These are phyloP conservation scores for Myathropa florea DNA, from an alignment of 2,888 invertebrate species.

Conservation along the genomic window DNA sequence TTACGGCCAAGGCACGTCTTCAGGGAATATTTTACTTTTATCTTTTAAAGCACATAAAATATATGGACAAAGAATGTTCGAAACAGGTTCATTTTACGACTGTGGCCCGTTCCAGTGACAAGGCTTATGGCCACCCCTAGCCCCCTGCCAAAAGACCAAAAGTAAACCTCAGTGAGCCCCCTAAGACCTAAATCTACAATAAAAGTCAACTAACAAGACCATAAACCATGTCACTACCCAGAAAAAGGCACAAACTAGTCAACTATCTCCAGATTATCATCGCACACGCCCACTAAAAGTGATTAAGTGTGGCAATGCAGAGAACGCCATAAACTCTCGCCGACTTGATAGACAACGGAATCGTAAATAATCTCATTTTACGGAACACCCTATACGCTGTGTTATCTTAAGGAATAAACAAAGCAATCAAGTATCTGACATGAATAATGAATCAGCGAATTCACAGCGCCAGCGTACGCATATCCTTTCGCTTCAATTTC, in stretches of 20 bases:
- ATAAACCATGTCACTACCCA: background rate
- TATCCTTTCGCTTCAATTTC: background rate
- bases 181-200: background rate
- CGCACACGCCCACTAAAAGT: background rate
- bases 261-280: background rate
- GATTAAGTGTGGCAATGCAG: background rate
- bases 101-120: background rate
- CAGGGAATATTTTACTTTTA: background rate
- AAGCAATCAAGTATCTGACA: conserved; percentile 36
- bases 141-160: background rate
- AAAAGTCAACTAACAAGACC: background rate
- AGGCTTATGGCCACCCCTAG: too few species aligned
- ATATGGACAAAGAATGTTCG: background rate
- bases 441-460: conserved; percentile 27
- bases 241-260: background rate
- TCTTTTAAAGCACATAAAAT: background rate
- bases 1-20: background rate
- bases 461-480: background rate
- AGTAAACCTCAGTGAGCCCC: background rate
- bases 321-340: background rate
- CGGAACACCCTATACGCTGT: background rate
- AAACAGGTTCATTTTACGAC: background rate
- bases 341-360: background rate
- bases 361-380: background rate
- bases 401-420: conserved; percentile 15